Evolutionary conservation across 2,797 vertebrate species (phyloP), one percentile per base, ranked within the genome.

Genomic region (Sylvilagus floridanus): DNA sequence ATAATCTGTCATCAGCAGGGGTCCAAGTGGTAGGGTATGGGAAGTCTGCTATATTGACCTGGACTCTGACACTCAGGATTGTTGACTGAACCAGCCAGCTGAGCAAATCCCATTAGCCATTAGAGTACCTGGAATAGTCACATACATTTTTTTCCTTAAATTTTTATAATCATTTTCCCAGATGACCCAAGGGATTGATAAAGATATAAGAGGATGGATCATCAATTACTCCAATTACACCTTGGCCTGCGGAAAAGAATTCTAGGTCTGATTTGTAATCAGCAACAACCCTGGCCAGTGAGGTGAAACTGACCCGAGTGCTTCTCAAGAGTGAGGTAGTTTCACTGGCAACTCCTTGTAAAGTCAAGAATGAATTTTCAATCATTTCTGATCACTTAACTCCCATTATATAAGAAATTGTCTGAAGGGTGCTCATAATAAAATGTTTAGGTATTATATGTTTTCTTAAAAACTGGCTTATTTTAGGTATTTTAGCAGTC

Each of bases 161-260:
- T 32, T 88, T 97, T 42, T 60, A 52, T 69, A 73, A 30, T 82
- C n/a, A 75, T 32, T 85, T 88, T 88, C 78, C 22, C 24, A 79
- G 16, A 35, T 81, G 54, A 47, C 37, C 1, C n/a, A 90, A 81
- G 75, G 9, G 26, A 85, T 83, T 82, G 88, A 83, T 71, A 22
- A 57, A 75, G 52, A 1, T 57, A 57, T 7, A 85, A 32, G 37
- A 71, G 14, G 7, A 50, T n/a, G 9, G 71, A 69, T 83, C 78
- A 82, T 30, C 2, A 71, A 85, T 72, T 87, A 82, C 16, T 32
- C 14, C 11, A 30, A 62, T 7, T 60, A 24, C 2, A 93, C 42
- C 6, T 60, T 66, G 42, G 82, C 24, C 21, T 54, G 3, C 11
- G 10, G 47, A 90, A 8, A 77, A 37, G 30, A 93, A 82, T 17